These are phyloP conservation scores for Bemisia tabaci DNA, from an alignment of 1,140 invertebrate genomes.

Conservation along the genomic window DNA sequence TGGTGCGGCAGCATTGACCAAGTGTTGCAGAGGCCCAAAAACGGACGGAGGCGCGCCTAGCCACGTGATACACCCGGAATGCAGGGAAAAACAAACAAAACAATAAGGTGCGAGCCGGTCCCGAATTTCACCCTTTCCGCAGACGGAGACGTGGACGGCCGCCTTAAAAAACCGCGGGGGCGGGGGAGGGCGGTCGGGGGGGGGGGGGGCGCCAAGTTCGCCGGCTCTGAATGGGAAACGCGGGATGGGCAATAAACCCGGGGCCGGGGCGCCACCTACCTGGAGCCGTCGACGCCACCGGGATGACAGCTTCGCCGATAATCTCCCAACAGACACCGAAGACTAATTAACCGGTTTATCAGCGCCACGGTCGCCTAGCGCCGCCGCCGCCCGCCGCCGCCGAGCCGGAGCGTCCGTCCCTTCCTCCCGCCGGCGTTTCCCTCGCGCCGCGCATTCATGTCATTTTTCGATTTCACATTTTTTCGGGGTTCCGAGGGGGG, in stretches of 20 bases:
- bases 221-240: background rate
- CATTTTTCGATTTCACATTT: background rate
- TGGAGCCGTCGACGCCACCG: background rate
- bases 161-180: too few species aligned
- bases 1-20: too few species aligned
- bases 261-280: background rate
- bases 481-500: too few species aligned
- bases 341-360: background rate
- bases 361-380: background rate
- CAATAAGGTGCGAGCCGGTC: too few species aligned
- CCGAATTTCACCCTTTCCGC: background rate
- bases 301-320: background rate
- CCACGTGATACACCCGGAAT: too few species aligned
- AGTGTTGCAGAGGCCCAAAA: too few species aligned
- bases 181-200: background rate
- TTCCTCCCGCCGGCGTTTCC: background rate
- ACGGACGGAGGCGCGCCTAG: too few species aligned
- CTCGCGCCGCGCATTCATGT: background rate
- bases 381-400: too few species aligned
- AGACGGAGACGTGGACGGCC: background rate
- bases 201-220: background rate
- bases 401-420: background rate
- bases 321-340: background rate
- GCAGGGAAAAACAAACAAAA: too few species aligned
- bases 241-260: background rate